Base-by-base conservation (phyloP, 1,140 invertebrate species). In the Thaumetopoea pityocampa region DNA sequence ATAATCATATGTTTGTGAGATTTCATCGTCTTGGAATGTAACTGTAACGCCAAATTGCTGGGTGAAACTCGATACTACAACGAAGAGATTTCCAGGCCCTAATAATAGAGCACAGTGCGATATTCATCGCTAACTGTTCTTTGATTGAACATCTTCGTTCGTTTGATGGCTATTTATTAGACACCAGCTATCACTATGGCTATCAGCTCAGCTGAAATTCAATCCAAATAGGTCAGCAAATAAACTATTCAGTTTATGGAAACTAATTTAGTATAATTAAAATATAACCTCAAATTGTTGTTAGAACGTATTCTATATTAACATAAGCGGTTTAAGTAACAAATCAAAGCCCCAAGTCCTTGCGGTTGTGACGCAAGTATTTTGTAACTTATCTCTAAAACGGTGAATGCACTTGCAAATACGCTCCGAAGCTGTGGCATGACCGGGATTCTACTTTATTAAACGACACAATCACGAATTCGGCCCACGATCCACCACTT, bases 381-480 rank as follows among this genome's bases (percentile, higher is more conserved):
- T 74, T 74, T 54, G 62, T 67, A 74, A 70, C 35, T 42, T 28
- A 24, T 32, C 20, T 52, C 33, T 37, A 44, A 58, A 58, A 58
- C 61, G 57, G 67, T 62, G 62, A 77, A 67, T 70, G 58, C 62
- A 64, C 62, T 70, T 52, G 63, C 58, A 43, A 73, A 59, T 59
- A 57, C 37, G 45, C 46, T 52, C 45, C 56, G 48, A 37, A 33
- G 47, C 38, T 40, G 27, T 28, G 42, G 54, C 54, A 63, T 60
- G 63, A 59, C 49, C 46, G 33, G 55, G 58, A 66, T 61, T 52
- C 62, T 57, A 61, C 57, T 65, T 64, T 77, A 69, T 71, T 69
- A 64, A 67, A 69, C 56, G 55, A 63, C 59, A 51, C 47, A 59
- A 71, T 76, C 71, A 79, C 71, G 74, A 79, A 70, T 61, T 62